Evolutionary conservation across 2,113 vertebrate species (phyloP), one percentile per base, ranked within the genome.

Genomic region (Physeter macrocephalus): DNA sequence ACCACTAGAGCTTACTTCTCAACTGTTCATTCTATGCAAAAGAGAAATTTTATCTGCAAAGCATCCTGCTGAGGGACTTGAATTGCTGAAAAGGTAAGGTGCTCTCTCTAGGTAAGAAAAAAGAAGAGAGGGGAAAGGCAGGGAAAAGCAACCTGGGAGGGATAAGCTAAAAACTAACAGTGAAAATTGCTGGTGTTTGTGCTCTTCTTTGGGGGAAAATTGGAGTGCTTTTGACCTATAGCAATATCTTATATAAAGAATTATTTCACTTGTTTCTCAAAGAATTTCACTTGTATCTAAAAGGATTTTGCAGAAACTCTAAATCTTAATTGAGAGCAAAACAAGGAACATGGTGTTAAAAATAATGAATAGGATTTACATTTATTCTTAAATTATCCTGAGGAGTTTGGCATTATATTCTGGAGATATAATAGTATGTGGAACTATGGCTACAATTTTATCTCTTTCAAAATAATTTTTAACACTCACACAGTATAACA

Each of bases 1-100:
- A 88, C 27, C 25, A 77, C 43, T 39, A 69, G 39, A 46, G 31
- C 3, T 49, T 85, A 66, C 85, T 59, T 82, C 39, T 92, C 36
- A 52, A 52, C 36, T 64, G 0, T 59, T 34, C 15, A 59, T 93
- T 88, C 82, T 78, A 18, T 8, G 74, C 66, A 93, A 91, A 93
- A 75, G 39, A 94, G 39, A 91, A 93, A 88, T 72, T 92, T 86
- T 93, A 95, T 93, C 90, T 93, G 36, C 39, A 89, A 82, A 87
- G 52, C 52, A 87, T 43, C 54, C 46, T 81, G 41, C 34, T 88
- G 59, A 66, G 80, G 59, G 20, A 83, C 39, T 31, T 57, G 41
- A 91, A 81, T 25, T 88, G 52, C 52, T 91, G 80, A 77, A 96
- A 90, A 92, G 46, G 49, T 90, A 96, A 90, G 36, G 14, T 41